A percentile compares a stretch with the other conserved stretches of the same genome.
Evolutionary conservation across 2,888 invertebrate species (phyloP).

Genomic region (Polia nebulosa): DNA sequence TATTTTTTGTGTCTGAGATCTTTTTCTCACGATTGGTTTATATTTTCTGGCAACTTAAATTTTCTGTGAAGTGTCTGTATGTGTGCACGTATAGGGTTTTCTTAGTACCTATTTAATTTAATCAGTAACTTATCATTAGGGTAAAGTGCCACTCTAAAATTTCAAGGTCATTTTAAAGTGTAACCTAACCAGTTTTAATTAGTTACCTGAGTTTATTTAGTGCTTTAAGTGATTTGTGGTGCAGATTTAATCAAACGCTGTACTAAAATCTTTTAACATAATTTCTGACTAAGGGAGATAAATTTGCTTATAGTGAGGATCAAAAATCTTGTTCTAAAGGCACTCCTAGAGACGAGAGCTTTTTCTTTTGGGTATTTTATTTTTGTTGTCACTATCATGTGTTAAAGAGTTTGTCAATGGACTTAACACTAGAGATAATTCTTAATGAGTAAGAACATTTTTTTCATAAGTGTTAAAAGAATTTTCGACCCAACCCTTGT

Average conservation of each 20-base stretch:
- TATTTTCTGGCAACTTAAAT: background rate
- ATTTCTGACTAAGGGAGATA: background rate
- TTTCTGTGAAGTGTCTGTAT: background rate
- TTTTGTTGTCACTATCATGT: background rate
- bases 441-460: slow-evolving; percentile 3
- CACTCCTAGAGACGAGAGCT: background rate
- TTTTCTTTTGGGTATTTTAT: background rate
- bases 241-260: background rate
- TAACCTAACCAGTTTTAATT: slow-evolving; percentile 36
- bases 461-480: background rate
- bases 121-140: slow-evolving; percentile 13
- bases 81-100: background rate
- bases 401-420: background rate
- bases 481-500: background rate
- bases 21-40: background rate
- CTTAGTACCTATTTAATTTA: slow-evolving; percentile 24
- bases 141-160: slow-evolving; percentile 39
- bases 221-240: background rate
- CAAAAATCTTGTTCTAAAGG: too few relatives aligned
- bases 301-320: background rate
- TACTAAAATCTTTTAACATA: background rate
- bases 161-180: slow-evolving; percentile 27
- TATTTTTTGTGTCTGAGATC: background rate
- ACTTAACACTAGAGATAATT: background rate
- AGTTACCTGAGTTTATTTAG: slow-evolving; percentile 30